phyloP scores from a whole-genome alignment of 2,888 invertebrate genomes.

The Philaethria dido region DNA sequence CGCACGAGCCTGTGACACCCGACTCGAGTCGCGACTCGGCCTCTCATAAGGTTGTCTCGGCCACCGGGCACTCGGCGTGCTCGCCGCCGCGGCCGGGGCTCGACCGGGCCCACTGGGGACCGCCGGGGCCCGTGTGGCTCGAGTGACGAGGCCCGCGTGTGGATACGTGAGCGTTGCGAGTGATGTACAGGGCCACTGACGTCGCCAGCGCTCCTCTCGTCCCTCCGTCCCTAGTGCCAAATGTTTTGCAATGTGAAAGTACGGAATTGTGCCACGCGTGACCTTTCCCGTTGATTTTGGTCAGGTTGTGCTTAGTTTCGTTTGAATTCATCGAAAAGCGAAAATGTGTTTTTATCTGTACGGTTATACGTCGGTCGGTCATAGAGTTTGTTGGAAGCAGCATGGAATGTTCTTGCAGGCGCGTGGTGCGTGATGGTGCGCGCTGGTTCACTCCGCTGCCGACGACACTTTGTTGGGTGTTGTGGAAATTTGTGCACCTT shows the following conservation, averaged over 20 bases:
- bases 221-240: constrained; percentile 79
- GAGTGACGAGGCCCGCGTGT: constrained; percentile 61
- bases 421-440: constrained; percentile 46
- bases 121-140: constrained; percentile 57
- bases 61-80: constrained; percentile 55
- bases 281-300: constrained; percentile 73
- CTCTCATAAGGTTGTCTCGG: constrained; percentile 69
- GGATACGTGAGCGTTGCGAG: constrained; percentile 75
- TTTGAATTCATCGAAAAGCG: constrained; percentile 53
- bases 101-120: constrained; percentile 51
- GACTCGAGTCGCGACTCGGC: constrained; percentile 75
- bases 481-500: constrained; percentile 48
- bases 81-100: constrained; percentile 55
- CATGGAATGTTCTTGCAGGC: constrained; percentile 60
- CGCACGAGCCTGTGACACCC: constrained; percentile 81
- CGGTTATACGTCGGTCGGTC: constrained; percentile 61
- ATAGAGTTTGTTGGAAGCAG: constrained; percentile 57
- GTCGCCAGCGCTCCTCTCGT: constrained; percentile 74
- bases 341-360: constrained; percentile 62
- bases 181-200: constrained; percentile 77
- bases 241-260: constrained; percentile 84
- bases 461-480: constrained; percentile 44
- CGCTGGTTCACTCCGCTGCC: constrained; percentile 48
- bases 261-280: constrained; percentile 81
- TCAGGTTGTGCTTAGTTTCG: constrained; percentile 52